These are phyloP conservation scores for Calliphora vomitoria DNA, from an alignment of 2,888 invertebrate genomes.

Conservation along the genomic window DNA sequence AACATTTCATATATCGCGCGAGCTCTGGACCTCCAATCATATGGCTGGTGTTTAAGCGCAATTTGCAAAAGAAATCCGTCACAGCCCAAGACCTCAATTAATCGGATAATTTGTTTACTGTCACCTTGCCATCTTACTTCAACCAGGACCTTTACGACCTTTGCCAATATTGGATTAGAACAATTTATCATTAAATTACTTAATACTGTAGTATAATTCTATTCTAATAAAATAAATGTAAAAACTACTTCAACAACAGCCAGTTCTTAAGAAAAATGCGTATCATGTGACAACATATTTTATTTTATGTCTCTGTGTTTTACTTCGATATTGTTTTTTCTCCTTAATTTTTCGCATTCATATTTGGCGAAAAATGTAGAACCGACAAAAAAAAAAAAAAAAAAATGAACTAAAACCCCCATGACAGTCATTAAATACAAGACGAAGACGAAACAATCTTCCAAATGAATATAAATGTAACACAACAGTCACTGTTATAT, in stretches of 20 bases:
- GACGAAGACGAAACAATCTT: conserved; percentile 20
- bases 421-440: conserved; percentile 46
- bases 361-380: conserved; percentile 37
- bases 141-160: too few species aligned
- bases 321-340: not conserved
- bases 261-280: conserved; percentile 17
- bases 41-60: too few species aligned
- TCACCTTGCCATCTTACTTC: too few species aligned
- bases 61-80: too few species aligned
- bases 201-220: too few species aligned
- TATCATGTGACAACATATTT: conserved; percentile 50
- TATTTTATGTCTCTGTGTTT: not conserved
- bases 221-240: not conserved
- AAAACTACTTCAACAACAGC: not conserved
- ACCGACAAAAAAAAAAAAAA: too few species aligned
- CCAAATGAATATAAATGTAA: conserved; percentile 57
- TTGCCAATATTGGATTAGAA: too few species aligned
- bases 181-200: too few species aligned
- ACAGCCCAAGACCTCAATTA: too few species aligned
- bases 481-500: not conserved
- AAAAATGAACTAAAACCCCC: conserved; percentile 30
- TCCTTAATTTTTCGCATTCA: conserved; percentile 8
- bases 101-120: too few species aligned
- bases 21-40: too few species aligned
- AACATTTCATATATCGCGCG: too few species aligned